Evolutionary conservation across 2,888 invertebrate species (phyloP), one percentile per base, ranked within the genome.

Genomic region (Drosophila infuscata): DNA sequence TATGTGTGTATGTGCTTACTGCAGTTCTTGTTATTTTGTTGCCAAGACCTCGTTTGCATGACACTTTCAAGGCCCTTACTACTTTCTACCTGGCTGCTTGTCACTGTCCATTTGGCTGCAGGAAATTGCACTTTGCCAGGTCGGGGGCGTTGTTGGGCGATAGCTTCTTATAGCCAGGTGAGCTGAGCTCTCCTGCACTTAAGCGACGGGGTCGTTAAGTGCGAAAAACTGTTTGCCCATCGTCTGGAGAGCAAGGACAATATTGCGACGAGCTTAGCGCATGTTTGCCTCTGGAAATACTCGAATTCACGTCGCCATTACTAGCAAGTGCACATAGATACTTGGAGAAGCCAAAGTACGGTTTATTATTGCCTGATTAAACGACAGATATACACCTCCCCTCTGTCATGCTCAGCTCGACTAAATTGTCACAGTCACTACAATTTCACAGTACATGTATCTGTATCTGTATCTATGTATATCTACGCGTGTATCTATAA

Each of bases 71-170:
- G 59, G 25, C 63, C 51, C 51, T 33, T 32, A 30, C 32, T 51
- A 54, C 54, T 63, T 58, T 30, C n/a, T 32, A n/a, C 25, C 38
- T 38, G 38, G 29, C 35, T 63, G 12, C 62, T 58, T 35, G 69
- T 53, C 66, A 65, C 43, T 68, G 86, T 51, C 90, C 83, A 89
- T 83, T 88, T 79, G 80, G 65, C 71, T 80, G 86, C 84, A 88
- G 90, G 90, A 84, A 84, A 90, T 84, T 85, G 86, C 84, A 86
- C 85, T 84, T 67, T 60, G 52, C 52, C 38, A n/a, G 38, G 8
- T 17, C 7, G 29, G 15, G 17, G 4, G 32, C 46, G 51, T 41
- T 36, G 43, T 58, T 53, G 49, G 54, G 17, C 29, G 25, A 17
- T 36, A n/a, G 54, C 29, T 36, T 29, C 36, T 54, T 54, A 25